phyloP scores from a whole-genome alignment of 2,797 vertebrate genomes.

The Pangasius larnaudii region DNA sequence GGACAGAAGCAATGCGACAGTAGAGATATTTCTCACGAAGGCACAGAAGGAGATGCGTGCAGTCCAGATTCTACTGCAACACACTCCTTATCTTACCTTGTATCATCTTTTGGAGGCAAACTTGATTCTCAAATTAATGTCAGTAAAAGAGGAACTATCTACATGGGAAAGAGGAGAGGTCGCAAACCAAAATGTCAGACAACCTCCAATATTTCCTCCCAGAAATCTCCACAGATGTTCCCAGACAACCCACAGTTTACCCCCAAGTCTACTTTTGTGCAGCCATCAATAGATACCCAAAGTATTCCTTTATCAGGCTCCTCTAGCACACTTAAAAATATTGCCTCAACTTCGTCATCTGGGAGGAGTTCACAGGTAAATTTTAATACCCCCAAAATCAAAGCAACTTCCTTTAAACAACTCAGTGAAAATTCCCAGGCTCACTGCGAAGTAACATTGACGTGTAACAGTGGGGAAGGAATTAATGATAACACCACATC shows the following conservation, averaged over 20 bases:
- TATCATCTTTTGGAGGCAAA: slow-evolving; percentile 92
- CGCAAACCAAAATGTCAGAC: slow-evolving; percentile 89
- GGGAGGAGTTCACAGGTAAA: slow-evolving; percentile 31
- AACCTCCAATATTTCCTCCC: slow-evolving; percentile 47
- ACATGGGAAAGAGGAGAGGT: slow-evolving; percentile 96
- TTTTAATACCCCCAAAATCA: slow-evolving; percentile 56
- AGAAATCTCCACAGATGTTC: slow-evolving; percentile 33
- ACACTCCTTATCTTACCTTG: slow-evolving; percentile 85
- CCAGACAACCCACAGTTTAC: slow-evolving; percentile 30
- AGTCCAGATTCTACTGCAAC: slow-evolving; percentile 49
- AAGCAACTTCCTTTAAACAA: slow-evolving; percentile 85
- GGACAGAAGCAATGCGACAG: slow-evolving; percentile 66
- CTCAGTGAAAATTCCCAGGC: slow-evolving; percentile 87
- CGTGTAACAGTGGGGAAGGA: slow-evolving; percentile 92
- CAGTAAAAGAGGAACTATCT: slow-evolving; percentile 98
- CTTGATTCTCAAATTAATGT: slow-evolving; percentile 97
- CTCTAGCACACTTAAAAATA: slow-evolving; percentile 31
- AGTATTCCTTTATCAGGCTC: slow-evolving; percentile 23
- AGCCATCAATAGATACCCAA: slow-evolving; percentile 34
- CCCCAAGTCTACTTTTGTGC: slow-evolving; percentile 18
- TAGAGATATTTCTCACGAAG: slow-evolving; percentile 56
- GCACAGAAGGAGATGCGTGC: slow-evolving; percentile 42
- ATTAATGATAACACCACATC: slow-evolving; percentile 90
- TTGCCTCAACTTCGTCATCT: slow-evolving; percentile 18
- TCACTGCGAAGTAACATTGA: slow-evolving; percentile 90